These are phyloP conservation scores for Centropristis striata DNA, from an alignment of 2,113 vertebrate genomes.

Conservation along the genomic window DNA sequence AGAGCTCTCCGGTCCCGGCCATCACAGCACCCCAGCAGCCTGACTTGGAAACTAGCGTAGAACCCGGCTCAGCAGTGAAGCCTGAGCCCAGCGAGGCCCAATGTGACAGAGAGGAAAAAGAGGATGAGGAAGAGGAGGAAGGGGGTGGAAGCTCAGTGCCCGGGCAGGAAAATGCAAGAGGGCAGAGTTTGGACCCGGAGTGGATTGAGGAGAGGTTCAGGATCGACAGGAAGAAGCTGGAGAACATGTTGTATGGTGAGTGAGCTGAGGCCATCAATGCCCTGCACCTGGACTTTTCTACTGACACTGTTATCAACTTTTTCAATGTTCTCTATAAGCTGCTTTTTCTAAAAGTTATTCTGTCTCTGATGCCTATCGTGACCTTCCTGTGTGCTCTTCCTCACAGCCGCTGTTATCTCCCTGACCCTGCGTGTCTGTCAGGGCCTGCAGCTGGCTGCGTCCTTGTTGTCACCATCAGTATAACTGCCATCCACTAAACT, in stretches of 20 bases:
- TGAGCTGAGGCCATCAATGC: neutral
- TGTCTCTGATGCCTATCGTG: conserved; percentile 3
- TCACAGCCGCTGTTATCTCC: conserved; percentile 30
- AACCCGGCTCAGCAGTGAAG: conserved; percentile 53
- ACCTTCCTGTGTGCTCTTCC: conserved; percentile 13
- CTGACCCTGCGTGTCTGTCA: conserved; percentile 40
- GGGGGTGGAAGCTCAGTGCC: conserved; percentile 37
- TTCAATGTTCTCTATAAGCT: neutral
- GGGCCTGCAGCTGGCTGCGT: conserved; percentile 41
- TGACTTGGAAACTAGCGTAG: conserved; percentile 62
- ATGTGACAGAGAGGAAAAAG: conserved; percentile 49
- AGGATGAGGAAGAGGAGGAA: conserved; percentile 79
- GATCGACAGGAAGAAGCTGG: conserved; percentile 89
- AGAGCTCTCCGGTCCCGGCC: conserved; percentile 64
- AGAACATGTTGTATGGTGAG: conserved; percentile 87
- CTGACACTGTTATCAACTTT: neutral
- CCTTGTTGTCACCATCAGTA: conserved; percentile 58
- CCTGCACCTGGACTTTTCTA: neutral
- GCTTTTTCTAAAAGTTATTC: conserved; percentile 6
- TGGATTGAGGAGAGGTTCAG: conserved; percentile 88
- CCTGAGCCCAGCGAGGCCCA: conserved; percentile 61
- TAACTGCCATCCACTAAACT: conserved; percentile 32
- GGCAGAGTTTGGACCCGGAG: conserved; percentile 74
- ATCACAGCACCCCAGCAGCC: conserved; percentile 61
- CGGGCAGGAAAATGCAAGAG: conserved; percentile 40